Conservation (phyloP, 2,797 vertebrate species). For the Hemitrygon akajei region DNA sequence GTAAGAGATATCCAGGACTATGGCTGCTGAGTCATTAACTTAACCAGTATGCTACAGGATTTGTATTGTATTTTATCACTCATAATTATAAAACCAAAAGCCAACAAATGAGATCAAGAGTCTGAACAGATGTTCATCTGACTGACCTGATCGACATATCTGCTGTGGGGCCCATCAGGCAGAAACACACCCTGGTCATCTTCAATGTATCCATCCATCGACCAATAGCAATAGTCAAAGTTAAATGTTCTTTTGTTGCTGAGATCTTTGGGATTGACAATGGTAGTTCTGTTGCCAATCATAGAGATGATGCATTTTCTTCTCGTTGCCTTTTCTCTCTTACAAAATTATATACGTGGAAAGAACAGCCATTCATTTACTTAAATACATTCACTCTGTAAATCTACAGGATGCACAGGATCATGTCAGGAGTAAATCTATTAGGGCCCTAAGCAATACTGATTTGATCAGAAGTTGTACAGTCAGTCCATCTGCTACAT, state of each 20-base stretch:
- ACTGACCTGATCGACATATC: slow-evolving; percentile 31
- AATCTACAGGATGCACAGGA: not conserved
- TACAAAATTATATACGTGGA: not conserved
- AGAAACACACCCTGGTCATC: slow-evolving; percentile 19
- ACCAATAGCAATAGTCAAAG: slow-evolving; percentile 36
- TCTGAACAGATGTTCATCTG: not conserved
- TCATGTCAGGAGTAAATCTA: too few species aligned
- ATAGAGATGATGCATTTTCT: slow-evolving; percentile 33
- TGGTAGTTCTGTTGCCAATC: not conserved
- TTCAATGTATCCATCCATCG: slow-evolving; percentile 8
- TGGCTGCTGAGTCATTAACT: too few species aligned
- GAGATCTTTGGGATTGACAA: not conserved
- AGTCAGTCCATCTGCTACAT: not conserved
- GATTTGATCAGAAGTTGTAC: not conserved
- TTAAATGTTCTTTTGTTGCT: not conserved
- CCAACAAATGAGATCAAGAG: not conserved
- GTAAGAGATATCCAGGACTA: too few species aligned
- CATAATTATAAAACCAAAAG: not conserved
- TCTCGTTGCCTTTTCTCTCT: slow-evolving; percentile 32
- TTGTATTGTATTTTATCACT: not conserved
- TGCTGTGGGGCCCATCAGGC: slow-evolving; percentile 24
- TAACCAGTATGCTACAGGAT: too few species aligned
- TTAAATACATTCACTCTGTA: not conserved
- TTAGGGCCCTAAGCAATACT: not conserved
- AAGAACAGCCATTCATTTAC: not conserved